Conservation (phyloP, 2,113 vertebrate species). For the Aythya baeri region DNA sequence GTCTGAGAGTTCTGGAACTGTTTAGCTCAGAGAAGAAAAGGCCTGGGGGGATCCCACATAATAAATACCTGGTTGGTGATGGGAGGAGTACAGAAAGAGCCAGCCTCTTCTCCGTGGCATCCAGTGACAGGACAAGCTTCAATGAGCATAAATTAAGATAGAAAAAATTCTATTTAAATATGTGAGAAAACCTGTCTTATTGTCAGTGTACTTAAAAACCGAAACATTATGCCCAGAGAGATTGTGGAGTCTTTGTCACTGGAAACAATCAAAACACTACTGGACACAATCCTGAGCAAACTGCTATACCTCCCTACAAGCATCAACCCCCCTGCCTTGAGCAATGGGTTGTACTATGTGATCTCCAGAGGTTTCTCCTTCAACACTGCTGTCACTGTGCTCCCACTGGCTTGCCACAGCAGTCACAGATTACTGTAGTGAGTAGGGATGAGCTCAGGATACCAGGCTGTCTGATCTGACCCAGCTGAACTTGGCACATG, state of each 20-base stretch:
- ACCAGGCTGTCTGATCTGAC: not conserved
- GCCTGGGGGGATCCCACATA: not conserved
- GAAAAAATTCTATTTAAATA: not conserved
- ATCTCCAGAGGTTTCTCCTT: not conserved
- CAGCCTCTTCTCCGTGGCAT: not conserved
- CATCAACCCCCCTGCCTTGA: not conserved
- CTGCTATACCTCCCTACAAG: not conserved
- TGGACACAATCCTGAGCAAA: not conserved
- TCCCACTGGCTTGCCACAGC: not conserved
- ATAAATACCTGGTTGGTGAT: not conserved
- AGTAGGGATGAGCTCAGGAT: not conserved
- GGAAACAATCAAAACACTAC: not conserved
- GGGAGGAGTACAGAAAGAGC: not conserved
- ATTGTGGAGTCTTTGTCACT: not conserved
- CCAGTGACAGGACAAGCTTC: not conserved
- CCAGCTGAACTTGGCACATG: not conserved
- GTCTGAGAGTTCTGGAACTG: not conserved
- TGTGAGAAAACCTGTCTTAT: not conserved
- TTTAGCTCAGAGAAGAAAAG: not conserved
- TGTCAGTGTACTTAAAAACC: not conserved
- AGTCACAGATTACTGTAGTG: not conserved
- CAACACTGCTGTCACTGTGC: not conserved
- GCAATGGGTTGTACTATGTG: not conserved
- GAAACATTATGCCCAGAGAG: not conserved
- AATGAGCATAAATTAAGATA: not conserved